A percentile compares a stretch with the other conserved stretches of the same genome.
These are phyloP conservation scores for Gymnocypris eckloni DNA, from an alignment of 2,797 vertebrate species.

Conservation along the genomic window DNA sequence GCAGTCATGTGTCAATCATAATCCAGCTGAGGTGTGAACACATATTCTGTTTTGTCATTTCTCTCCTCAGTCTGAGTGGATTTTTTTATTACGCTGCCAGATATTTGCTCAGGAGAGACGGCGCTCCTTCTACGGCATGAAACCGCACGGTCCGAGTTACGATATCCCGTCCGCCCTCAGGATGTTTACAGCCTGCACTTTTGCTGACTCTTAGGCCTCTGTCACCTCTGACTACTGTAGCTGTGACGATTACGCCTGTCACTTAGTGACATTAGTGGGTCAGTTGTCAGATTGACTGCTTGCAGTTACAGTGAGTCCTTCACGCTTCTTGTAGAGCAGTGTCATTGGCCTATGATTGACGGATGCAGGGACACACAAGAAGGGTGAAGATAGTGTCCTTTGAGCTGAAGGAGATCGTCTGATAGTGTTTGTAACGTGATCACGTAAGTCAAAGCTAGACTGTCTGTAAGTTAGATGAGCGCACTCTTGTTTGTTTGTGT, in stretches of 20 bases:
- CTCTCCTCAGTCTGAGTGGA: constrained; percentile 27
- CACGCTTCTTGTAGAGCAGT: constrained; percentile 35
- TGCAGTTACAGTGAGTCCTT: constrained; percentile 63
- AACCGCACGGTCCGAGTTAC: constrained; percentile 51
- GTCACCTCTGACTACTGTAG: constrained; percentile 71
- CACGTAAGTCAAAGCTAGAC: constrained; percentile 11
- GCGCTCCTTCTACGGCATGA: neutral
- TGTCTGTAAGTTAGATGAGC: constrained; percentile 17
- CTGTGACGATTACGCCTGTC: constrained; percentile 53
- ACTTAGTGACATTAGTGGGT: constrained; percentile 75
- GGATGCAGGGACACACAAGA: constrained; percentile 42
- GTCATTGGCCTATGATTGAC: constrained; percentile 55
- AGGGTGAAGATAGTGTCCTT: constrained; percentile 48
- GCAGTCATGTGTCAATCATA: constrained; percentile 49
- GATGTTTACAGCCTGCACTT: constrained; percentile 68
- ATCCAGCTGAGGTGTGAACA: constrained; percentile 36
- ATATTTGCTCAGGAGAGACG: constrained; percentile 29
- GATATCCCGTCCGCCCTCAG: constrained; percentile 43
- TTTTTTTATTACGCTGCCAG: constrained; percentile 19
- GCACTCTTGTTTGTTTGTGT: constrained; percentile 5
- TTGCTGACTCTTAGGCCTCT: constrained; percentile 71
- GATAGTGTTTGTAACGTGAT: constrained; percentile 41
- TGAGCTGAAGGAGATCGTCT: constrained; percentile 27
- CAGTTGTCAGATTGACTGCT: constrained; percentile 70
- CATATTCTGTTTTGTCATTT: constrained; percentile 43